A percentile compares a stretch with the other conserved stretches of the same genome.
Evolutionary conservation across 2,888 invertebrate species (phyloP).

Genomic region (Busseola fusca): DNA sequence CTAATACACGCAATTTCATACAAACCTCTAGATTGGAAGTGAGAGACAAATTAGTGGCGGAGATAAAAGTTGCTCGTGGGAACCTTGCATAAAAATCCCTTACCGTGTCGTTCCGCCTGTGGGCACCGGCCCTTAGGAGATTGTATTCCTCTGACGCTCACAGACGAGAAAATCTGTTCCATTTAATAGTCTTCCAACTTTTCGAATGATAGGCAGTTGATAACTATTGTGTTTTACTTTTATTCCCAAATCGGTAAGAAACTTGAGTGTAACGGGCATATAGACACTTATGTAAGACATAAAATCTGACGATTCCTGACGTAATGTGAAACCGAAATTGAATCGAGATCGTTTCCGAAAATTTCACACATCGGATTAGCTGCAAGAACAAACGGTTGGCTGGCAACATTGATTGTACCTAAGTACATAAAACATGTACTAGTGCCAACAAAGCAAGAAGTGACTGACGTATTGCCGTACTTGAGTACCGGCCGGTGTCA

Average conservation of each 20-base stretch:
- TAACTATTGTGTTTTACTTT: constrained; percentile 34
- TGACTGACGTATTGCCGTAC: constrained; percentile 33
- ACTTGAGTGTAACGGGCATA: constrained; percentile 2
- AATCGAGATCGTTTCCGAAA: constrained; percentile 21
- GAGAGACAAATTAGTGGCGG: too few species aligned
- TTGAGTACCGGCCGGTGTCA: constrained; percentile 31
- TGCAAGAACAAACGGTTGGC: constrained; percentile 27
- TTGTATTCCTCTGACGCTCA: constrained; percentile 6
- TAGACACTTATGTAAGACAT: constrained; percentile 18
- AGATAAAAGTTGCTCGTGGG: too few species aligned
- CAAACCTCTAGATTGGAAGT: too few species aligned
- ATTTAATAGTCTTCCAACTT: constrained; percentile 29
- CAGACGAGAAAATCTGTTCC: constrained; percentile 19
- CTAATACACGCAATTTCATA: too few species aligned
- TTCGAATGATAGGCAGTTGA: constrained; percentile 20
- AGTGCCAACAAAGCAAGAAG: constrained; percentile 45
- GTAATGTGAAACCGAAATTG: constrained; percentile 22
- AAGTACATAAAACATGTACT: constrained; percentile 20
- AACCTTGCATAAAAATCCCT: too few species aligned
- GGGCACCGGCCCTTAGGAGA: neutral
- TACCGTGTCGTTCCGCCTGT: too few species aligned
- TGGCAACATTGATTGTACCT: constrained; percentile 30
- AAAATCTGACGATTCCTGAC: constrained; percentile 13
- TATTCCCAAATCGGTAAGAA: constrained; percentile 28
- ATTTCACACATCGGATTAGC: constrained; percentile 11